Conservation (phyloP, 2,888 invertebrate species). For the Embidobia sp. region DNA sequence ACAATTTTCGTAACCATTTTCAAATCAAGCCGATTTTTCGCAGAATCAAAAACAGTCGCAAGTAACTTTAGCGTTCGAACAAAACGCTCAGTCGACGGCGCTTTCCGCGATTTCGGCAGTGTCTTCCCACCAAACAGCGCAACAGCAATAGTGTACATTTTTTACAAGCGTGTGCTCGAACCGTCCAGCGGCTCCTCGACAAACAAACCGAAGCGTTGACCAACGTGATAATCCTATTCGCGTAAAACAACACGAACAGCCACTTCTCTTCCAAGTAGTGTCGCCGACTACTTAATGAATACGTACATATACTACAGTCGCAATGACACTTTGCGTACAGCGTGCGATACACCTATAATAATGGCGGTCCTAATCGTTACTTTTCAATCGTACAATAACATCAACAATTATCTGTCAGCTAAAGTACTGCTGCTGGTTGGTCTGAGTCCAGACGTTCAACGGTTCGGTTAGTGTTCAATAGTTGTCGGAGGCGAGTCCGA, state of each 20-base stretch:
- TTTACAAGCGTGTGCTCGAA: slow-evolving; percentile 45
- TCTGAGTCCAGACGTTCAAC: too few relatives aligned
- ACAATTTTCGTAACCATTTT: too few relatives aligned
- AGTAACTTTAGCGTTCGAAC: too few relatives aligned
- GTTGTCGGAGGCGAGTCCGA: too few relatives aligned
- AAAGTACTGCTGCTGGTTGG: too few relatives aligned
- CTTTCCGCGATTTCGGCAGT: slow-evolving; percentile 51
- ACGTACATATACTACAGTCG: slow-evolving; percentile 16
- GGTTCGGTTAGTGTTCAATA: slow-evolving; percentile 32
- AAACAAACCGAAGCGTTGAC: background rate
- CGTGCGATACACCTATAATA: slow-evolving; percentile 8
- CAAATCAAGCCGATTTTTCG: too few relatives aligned
- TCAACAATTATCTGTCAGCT: too few relatives aligned
- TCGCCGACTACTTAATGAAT: slow-evolving; percentile 6
- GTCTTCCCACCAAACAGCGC: slow-evolving; percentile 10
- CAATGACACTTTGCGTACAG: slow-evolving; percentile 33
- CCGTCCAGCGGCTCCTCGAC: slow-evolving; percentile 49
- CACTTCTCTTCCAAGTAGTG: background rate
- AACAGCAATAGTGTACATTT: slow-evolving; percentile 43
- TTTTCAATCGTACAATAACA: too few relatives aligned
- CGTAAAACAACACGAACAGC: slow-evolving; percentile 27
- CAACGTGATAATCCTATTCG: slow-evolving; percentile 4
- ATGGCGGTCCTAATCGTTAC: slow-evolving; percentile 45
- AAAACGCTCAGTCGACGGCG: too few relatives aligned
- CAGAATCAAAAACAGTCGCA: too few relatives aligned